Evolutionary conservation across 2,113 vertebrate genomes (phyloP), one percentile per base, ranked within the genome.

Genomic region (Strix aluco): DNA sequence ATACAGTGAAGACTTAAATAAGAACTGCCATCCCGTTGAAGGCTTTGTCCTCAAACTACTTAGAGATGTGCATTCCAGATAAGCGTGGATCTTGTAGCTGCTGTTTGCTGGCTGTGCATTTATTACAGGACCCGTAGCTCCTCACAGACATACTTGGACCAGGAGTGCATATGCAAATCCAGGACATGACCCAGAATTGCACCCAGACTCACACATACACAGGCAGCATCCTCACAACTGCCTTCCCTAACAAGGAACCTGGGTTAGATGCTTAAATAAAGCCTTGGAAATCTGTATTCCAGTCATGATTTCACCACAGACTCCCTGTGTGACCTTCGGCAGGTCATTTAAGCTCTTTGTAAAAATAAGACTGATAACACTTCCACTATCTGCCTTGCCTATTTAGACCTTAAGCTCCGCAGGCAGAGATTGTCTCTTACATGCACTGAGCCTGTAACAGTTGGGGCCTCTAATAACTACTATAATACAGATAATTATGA

Each of bases 321-420:
- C 90, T 91, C 82, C 88, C 66, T 22, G 57, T 1, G 69, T 88
- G 96, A 96, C 97, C 96, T 95, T 75, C 29, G 2, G 84, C 87
- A 83, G 91, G 92, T 91, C 95, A 83, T 92, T 96, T 25, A 66
- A 92, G 81, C 95, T 88, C 87, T 71, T 78, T 90, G 89, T 73
- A 87, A 85, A 94, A 97, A 69, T 65, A 66, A 90, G 92, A 62
- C 67, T 70, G 78, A 82, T 94, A 97, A 91, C 80, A 71, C 26
- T 80, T 94, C 73, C 75, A 54, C 82, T 92, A 54, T 91, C 95
- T 96, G 73, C 86, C 80, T 79, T 73, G 74, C 71, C 86, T 95
- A 8, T 73, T 95, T 78, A 77, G 95, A 82, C 86, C 91, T 83
- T 59, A 44, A 91, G 89, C 81, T 96, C 69, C 88, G 92, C 88